Evolutionary conservation across 2,888 invertebrate species (phyloP).

Genomic region (Drosophila emarginata): DNA sequence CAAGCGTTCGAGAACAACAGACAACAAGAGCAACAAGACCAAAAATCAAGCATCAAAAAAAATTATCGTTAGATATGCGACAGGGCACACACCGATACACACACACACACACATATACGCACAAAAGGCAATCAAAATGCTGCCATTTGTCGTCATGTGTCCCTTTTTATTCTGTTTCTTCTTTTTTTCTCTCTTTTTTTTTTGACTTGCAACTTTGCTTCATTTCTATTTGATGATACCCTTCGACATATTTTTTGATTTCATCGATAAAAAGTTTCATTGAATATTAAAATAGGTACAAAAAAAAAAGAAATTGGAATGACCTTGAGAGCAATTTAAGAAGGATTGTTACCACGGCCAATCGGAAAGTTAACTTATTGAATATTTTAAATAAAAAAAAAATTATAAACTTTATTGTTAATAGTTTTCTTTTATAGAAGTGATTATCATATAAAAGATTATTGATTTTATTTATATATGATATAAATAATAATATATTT

Average conservation of each 20-base stretch:
- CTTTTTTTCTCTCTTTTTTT: background rate
- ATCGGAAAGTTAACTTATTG: too few species aligned
- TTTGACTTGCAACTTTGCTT: background rate
- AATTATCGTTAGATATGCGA: slow-evolving; percentile 1
- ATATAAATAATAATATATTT: too few species aligned
- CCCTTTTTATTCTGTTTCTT: slow-evolving; percentile 9
- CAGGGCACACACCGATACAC: background rate
- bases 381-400: too few species aligned
- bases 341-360: too few species aligned
- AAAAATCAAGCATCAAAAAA: slow-evolving; percentile 6
- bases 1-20: slow-evolving; percentile 3
- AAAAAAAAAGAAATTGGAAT: background rate
- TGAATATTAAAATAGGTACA: background rate
- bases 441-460: too few species aligned
- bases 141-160: slow-evolving; percentile 20
- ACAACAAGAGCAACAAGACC: background rate
- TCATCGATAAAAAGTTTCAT: slow-evolving; percentile 41
- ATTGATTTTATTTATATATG: too few species aligned
- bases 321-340: background rate
- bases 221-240: slow-evolving; percentile 1
- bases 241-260: background rate
- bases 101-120: background rate
- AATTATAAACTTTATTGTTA: too few species aligned
- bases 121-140: slow-evolving; percentile 5
- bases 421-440: too few species aligned